Evolutionary conservation across 2,113 vertebrate species (phyloP), one percentile per base, ranked within the genome.

Genomic region (Protobothrops mucrosquamatus): DNA sequence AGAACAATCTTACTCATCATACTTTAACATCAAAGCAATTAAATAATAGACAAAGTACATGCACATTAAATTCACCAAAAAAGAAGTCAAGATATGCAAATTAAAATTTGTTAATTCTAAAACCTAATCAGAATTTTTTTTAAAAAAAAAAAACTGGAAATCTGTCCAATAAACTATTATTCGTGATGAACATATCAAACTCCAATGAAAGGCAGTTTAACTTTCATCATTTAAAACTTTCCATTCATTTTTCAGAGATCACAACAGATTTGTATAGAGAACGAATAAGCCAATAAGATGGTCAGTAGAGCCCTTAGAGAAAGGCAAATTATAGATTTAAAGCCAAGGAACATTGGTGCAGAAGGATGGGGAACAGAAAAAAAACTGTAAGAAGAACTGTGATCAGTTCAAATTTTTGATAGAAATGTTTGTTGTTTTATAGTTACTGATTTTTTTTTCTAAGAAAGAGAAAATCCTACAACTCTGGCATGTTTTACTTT

Each of bases 211-310:
- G 23, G 34, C 52, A 89, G 46, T 74, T 89, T 85, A 52, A 64
- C 18, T 93, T 57, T 90, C 91, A 52, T 54, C 29, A 54, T 93
- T 94, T 90, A 90, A 56, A 88, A 34, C 59, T 92, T 94, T 43
- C 59, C 29, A 90, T 91, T 93, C 85, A 86, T 55, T 90, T 52
- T 48, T 87, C 85, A 89, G 23, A 92, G 91, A 57, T 39, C 91
- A 91, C 48, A 52, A 15, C 81, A 20, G 2, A 20, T 91, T 74
- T 61, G n/a, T 81, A 34, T 51, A 59, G 55, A 92, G 94, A 92
- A 52, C n/a, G 6, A 46, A 91, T 91, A 51, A 92, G 56, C 20
- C 52, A 1, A 5, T 29, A 14, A 93, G 56, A 12, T 24, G 56
- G 20, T 46, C 94, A 95, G 81, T 54, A 92, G 64, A 56, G 59